A percentile compares a stretch with the other conserved stretches of the same genome.
Conservation (phyloP, 2,113 vertebrate species). For the Chloebia gouldiae region DNA sequence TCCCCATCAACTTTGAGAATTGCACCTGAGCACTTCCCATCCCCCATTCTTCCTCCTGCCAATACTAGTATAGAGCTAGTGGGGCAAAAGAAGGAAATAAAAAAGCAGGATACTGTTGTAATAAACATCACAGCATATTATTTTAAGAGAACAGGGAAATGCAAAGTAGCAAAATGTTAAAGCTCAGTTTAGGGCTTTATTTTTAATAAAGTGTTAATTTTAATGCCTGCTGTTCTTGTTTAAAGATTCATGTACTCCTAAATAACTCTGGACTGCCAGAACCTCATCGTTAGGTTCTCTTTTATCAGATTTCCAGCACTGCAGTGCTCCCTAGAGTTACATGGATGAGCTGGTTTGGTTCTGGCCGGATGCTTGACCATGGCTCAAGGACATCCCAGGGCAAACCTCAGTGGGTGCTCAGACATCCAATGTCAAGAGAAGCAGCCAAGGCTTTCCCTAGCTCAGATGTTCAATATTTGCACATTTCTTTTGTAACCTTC, state of each 20-base stretch:
- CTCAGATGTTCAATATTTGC: neutral
- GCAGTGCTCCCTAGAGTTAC: slow-evolving; percentile 22
- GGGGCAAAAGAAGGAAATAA: neutral
- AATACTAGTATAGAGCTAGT: neutral
- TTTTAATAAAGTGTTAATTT: neutral
- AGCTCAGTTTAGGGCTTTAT: neutral
- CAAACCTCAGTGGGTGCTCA: neutral
- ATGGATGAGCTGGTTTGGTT: neutral
- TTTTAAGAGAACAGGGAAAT: neutral
- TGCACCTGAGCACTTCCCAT: neutral
- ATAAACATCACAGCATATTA: neutral
- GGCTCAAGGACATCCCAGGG: neutral
- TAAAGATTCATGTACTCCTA: neutral
- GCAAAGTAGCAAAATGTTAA: neutral
- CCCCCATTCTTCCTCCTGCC: neutral
- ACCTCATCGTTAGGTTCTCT: neutral
- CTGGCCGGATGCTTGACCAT: neutral
- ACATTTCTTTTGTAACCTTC: neutral
- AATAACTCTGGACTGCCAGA: neutral
- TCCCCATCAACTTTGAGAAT: neutral
- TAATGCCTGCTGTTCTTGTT: neutral
- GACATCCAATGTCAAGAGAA: neutral
- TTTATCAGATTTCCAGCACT: neutral
- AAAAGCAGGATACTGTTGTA: neutral
- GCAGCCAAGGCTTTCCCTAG: neutral